Evolutionary conservation across 92 coral and sea anemone species (phyloP).

Genomic region (Chrysogorgia sp.): DNA sequence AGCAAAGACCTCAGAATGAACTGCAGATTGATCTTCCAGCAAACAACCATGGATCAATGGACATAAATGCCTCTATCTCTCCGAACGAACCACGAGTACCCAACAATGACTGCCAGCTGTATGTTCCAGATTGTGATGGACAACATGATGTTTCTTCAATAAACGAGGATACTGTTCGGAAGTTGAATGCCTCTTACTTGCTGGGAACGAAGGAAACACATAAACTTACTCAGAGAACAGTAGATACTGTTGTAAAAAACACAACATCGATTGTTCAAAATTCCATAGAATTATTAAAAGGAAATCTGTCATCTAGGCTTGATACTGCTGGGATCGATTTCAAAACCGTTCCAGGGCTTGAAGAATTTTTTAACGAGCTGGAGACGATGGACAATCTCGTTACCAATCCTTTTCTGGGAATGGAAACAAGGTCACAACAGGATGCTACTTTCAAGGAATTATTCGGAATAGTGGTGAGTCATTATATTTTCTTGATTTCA

Average conservation of each 20-base stretch:
- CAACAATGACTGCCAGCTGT: neutral
- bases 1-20: neutral
- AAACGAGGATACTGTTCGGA: conserved; percentile 35
- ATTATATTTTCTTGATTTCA: no score
- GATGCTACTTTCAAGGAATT: conserved; percentile 43
- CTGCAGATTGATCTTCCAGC: neutral
- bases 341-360: conserved; percentile 24
- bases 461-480: conserved; percentile 56
- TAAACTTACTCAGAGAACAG: conserved; percentile 52
- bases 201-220: conserved; percentile 48
- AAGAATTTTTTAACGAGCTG: conserved; percentile 43
- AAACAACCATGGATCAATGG: neutral
- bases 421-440: conserved; percentile 51
- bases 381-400: conserved; percentile 30
- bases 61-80: neutral
- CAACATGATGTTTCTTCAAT: neutral
- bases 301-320: conserved; percentile 19
- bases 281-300: conserved; percentile 22
- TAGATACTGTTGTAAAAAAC: conserved; percentile 42
- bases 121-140: neutral
- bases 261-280: conserved; percentile 46
- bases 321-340: conserved; percentile 18
- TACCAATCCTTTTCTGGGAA: conserved; percentile 53
- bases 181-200: conserved; percentile 43
- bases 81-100: neutral